Conservation (phyloP, 2,113 vertebrate genomes). For the Albula glossodonta region DNA sequence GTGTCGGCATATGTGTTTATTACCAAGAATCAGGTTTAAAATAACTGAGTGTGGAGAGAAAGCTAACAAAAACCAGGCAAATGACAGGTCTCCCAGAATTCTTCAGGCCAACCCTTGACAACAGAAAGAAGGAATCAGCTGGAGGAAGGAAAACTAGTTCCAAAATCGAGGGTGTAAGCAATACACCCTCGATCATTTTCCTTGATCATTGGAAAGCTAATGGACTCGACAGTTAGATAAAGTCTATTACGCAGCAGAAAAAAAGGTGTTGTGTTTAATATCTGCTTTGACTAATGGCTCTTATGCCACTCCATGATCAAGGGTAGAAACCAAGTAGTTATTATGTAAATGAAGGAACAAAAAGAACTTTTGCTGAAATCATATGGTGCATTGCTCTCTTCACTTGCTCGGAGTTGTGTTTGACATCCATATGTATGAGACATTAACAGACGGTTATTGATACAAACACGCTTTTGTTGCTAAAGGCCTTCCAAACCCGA, state of each 20-base stretch:
- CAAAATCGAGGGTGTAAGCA: conserved; percentile 13
- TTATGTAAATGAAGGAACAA: not conserved
- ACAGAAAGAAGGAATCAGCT: conserved; percentile 14
- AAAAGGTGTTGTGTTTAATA: not conserved
- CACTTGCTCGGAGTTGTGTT: conserved; percentile 47
- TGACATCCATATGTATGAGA: conserved; percentile 50
- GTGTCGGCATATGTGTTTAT: too few relatives aligned
- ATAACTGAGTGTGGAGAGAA: conserved; percentile 48
- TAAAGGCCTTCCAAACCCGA: conserved; percentile 63
- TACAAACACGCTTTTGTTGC: conserved; percentile 61
- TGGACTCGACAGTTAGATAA: not conserved
- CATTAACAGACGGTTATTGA: conserved; percentile 61
- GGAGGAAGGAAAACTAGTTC: not conserved
- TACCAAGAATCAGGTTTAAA: too few relatives aligned
- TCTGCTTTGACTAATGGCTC: not conserved
- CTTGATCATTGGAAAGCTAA: not conserved
- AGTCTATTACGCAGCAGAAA: not conserved
- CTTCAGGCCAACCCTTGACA: conserved; percentile 50
- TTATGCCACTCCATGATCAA: not conserved
- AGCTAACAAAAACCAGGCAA: conserved; percentile 66
- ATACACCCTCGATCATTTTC: not conserved
- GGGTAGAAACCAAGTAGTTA: not conserved
- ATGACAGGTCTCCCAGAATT: conserved; percentile 59
- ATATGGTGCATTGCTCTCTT: conserved; percentile 23
- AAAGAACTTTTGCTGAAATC: not conserved